phyloP scores from a whole-genome alignment of 35 echinoderm and acorn worm genomes.

The Acanthaster planci region DNA sequence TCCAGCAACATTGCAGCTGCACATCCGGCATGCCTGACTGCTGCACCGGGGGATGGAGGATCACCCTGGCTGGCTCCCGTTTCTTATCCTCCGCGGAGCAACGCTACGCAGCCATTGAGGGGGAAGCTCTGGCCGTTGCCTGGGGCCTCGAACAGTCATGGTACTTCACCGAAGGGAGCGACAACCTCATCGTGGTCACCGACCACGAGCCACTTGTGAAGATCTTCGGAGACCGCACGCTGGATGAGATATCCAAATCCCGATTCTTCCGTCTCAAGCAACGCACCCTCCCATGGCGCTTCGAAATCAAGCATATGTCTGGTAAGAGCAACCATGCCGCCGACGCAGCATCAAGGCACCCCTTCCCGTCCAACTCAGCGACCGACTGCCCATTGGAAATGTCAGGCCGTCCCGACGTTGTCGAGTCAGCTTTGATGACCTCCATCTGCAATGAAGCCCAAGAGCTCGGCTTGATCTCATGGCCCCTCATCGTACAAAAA shows the following conservation, averaged over 20 bases:
- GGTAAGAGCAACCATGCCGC: no score
- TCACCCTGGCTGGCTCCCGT: constrained; percentile 44
- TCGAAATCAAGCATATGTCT: neutral
- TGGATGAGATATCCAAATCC: no score
- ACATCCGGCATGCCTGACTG: constrained; percentile 27
- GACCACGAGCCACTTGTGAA: constrained; percentile 33
- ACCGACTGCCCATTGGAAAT: neutral
- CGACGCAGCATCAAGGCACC: neutral
- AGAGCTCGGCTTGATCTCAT: neutral
- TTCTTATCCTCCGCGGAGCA: constrained; percentile 43
- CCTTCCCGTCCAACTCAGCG: neutral
- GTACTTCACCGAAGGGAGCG: constrained; percentile 41
- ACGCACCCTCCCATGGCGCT: neutral
- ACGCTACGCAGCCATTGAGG: constrained; percentile 42
- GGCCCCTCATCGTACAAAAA: neutral
- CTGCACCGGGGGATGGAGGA: constrained; percentile 50
- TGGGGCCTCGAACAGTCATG: constrained; percentile 41
- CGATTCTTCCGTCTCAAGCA: neutral
- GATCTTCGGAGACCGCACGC: no score
- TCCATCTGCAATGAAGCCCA: no score
- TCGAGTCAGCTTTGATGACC: no score
- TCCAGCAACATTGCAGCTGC: constrained; percentile 60
- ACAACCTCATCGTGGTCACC: constrained; percentile 41
- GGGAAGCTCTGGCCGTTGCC: constrained; percentile 43
- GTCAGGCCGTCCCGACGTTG: neutral